Evolutionary conservation across 2,113 vertebrate genomes (phyloP), one percentile per base, ranked within the genome.

Genomic region (Hippocampus guttulatus): DNA sequence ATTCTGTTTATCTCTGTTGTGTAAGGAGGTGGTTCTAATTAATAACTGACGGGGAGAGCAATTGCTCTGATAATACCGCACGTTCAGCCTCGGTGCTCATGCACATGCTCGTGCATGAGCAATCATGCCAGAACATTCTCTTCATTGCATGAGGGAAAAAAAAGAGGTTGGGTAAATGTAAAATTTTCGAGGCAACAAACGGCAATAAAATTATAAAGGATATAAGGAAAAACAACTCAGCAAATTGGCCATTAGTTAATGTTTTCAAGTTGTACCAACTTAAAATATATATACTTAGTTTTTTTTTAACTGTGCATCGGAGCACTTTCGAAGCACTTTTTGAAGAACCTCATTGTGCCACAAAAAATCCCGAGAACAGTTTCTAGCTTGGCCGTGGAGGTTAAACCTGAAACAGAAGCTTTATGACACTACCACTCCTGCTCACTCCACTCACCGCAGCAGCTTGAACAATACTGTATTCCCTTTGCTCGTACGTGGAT

Each of bases 401-500:
- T 60, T 27, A 1, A 60, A 60, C 15, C 30, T 60, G 27, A 16
- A 14, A 30, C 25, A 33, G 15, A 30, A 60, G 3, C 25, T 60
- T 33, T 30, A 30, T 60, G 27, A 60, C 27, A 33, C 14, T 2
- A 33, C 27, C 38, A 64, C 40, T 64, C 38, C 40, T 12, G 38
- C 38, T 6, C 38, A 21, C n/a, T n/a, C 40, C 61, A 27, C 38
- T 21, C 20, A 43, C 38, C 20, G 3, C 6, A 30, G 58, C 21
- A 21, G 38, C 62, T 64, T 43, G 21, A 43, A 65, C 41, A 3
- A 7, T 2, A n/a, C n/a, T n/a, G n/a, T n/a, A 45, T 64, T 43
- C 63, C n/a, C 38, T 43, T 65, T 25, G 41, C 63, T 16, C 47
- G 41, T 65, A 45, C 64, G n/a, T 62, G 51, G 75, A 65, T 70